These are phyloP conservation scores for Coenonympha arcania DNA, from an alignment of 2,888 invertebrate genomes.

Conservation along the genomic window DNA sequence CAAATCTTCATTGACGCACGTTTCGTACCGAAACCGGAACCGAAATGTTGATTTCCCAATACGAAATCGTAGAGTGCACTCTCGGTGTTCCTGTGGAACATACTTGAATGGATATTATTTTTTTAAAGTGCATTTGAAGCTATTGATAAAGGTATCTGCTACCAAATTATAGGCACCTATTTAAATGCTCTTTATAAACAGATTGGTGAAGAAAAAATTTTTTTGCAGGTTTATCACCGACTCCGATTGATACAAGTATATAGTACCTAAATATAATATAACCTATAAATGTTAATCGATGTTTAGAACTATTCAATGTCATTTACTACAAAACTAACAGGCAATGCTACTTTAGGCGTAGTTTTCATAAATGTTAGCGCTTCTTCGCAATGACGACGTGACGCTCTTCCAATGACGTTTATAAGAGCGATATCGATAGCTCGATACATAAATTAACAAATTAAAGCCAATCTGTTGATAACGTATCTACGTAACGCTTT, in stretches of 20 bases:
- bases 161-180: no score
- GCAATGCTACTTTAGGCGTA: slow-evolving; percentile 10
- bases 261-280: no score
- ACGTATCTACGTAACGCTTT: slow-evolving; percentile 1
- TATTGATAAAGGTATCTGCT: no score
- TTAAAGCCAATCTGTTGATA: slow-evolving; percentile 6
- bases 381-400: slow-evolving; percentile 1
- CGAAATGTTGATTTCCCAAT: no score
- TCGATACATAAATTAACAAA: not conserved
- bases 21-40: no score
- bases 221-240: slow-evolving; percentile 67
- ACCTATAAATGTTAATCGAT: slow-evolving; percentile 31
- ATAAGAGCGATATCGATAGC: not conserved
- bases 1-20: no score
- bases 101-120: no score
- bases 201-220: slow-evolving; percentile 24
- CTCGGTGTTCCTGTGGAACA: no score
- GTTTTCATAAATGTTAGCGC: not conserved
- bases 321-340: slow-evolving; percentile 12
- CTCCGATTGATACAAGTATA: slow-evolving; percentile 65
- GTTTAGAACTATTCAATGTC: slow-evolving; percentile 7
- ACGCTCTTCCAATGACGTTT: not conserved
- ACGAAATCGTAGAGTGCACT: no score
- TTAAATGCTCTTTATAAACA: not conserved
- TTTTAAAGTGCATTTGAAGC: no score